Evolutionary conservation across 2,113 vertebrate genomes (phyloP).

Genomic region (Neogobius melanostomus): DNA sequence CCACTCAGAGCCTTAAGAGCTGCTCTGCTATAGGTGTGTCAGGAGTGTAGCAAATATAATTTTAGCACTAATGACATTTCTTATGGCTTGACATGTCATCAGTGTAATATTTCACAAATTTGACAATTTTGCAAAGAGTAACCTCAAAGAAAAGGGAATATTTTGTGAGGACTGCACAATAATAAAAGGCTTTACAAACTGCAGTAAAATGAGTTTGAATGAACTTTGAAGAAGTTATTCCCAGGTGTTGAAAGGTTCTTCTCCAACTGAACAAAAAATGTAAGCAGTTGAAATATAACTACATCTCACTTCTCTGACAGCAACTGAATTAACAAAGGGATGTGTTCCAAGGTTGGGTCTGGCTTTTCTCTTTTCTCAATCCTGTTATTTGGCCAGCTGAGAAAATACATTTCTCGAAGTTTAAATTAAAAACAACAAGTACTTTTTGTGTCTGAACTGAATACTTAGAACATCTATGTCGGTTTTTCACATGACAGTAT

Average conservation of each 20-base stretch:
- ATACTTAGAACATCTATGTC: conserved; percentile 16
- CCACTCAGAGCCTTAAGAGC: conserved; percentile 28
- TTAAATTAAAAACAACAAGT: conserved; percentile 24
- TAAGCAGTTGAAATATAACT: conserved; percentile 8
- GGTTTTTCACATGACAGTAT: conserved; percentile 20
- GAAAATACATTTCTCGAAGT: conserved; percentile 51
- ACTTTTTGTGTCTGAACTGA: conserved; percentile 18
- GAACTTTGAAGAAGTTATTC: not conserved
- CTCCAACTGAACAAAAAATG: not conserved
- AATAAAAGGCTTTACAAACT: not conserved
- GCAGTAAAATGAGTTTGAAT: conserved; percentile 1
- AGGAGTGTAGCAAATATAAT: conserved; percentile 31
- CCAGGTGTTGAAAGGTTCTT: not conserved
- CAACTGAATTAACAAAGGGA: conserved; percentile 26
- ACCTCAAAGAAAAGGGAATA: conserved; percentile 17
- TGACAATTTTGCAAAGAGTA: conserved; percentile 7
- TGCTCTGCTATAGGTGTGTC: not conserved
- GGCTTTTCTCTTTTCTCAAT: conserved; percentile 33
- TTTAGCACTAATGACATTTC: conserved; percentile 14
- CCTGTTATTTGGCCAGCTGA: conserved; percentile 48
- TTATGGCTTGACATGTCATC: conserved; percentile 9
- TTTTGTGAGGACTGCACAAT: not conserved
- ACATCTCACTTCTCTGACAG: conserved; percentile 15
- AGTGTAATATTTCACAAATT: conserved; percentile 14
- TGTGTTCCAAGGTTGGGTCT: conserved; percentile 54